phyloP scores from a whole-genome alignment of 2,113 vertebrate species.

The Hyla sarda region DNA sequence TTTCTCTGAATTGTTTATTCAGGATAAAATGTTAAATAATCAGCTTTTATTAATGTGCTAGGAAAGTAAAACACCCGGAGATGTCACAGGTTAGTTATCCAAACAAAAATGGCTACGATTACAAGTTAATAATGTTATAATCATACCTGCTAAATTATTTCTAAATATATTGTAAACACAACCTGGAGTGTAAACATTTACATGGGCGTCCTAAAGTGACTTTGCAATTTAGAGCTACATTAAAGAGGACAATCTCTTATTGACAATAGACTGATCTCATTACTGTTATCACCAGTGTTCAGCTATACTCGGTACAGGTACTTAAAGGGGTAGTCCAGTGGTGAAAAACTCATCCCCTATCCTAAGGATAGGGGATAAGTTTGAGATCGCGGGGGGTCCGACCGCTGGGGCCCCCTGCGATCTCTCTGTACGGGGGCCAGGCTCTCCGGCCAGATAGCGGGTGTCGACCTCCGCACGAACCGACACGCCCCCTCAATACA shows the following conservation, averaged over 20 bases:
- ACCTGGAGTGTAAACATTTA: neutral
- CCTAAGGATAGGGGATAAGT: too few species aligned
- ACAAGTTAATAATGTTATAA: neutral
- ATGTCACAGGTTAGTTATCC: neutral
- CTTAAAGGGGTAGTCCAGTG: too few species aligned
- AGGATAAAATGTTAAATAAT: neutral
- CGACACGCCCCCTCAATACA: too few species aligned
- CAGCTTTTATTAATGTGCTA: neutral
- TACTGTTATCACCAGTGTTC: neutral
- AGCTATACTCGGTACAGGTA: too few species aligned
- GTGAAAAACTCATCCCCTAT: too few species aligned
- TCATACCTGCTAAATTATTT: neutral
- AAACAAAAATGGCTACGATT: neutral
- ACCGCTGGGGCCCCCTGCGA: too few species aligned
- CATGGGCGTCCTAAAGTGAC: neutral
- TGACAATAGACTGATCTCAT: neutral
- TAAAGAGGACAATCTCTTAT: neutral
- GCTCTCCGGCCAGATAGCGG: too few species aligned
- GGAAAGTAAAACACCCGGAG: neutral
- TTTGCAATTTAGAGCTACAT: neutral
- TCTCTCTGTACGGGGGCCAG: too few species aligned
- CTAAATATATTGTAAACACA: neutral
- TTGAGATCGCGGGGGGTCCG: too few species aligned
- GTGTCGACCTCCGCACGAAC: too few species aligned
- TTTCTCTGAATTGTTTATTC: slow-evolving; percentile 4